Evolutionary conservation across 2,888 invertebrate species (phyloP).

Genomic region (Colletes collaris): DNA sequence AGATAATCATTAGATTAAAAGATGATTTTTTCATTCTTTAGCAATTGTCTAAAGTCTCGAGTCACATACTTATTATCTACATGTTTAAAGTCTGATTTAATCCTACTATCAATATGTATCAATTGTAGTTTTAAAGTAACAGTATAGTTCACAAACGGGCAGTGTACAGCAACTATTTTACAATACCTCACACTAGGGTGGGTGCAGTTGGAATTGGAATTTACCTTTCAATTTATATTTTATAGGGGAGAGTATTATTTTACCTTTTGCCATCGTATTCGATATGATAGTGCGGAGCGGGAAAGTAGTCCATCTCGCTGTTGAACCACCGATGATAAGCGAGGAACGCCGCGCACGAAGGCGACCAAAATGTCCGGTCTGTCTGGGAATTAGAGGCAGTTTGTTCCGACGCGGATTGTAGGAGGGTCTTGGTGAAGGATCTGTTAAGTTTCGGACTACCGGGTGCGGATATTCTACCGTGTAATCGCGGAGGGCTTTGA

Average conservation of each 20-base stretch:
- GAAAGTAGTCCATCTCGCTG: constrained; percentile 74
- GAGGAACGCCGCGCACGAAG: constrained; percentile 79
- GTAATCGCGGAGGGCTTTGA: constrained; percentile 81
- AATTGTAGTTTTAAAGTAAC: too few species aligned
- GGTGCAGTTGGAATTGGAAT: too few species aligned
- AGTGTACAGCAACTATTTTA: too few species aligned
- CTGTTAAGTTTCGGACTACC: constrained; percentile 81
- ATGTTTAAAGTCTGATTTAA: too few species aligned
- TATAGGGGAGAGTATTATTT: neutral
- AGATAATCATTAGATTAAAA: too few species aligned
- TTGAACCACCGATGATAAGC: constrained; percentile 84
- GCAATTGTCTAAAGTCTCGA: too few species aligned
- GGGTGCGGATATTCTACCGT: constrained; percentile 79
- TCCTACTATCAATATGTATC: too few species aligned
- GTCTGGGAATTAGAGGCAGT: constrained; percentile 55
- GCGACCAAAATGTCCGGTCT: constrained; percentile 80
- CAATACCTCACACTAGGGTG: too few species aligned
- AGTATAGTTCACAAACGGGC: too few species aligned
- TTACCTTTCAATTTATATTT: too few species aligned
- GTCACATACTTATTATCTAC: too few species aligned
- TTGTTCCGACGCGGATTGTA: constrained; percentile 28
- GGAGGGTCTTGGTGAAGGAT: constrained; percentile 75
- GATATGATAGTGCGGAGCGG: constrained; percentile 67
- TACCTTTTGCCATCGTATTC: constrained; percentile 80
- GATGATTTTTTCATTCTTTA: too few species aligned